Evolutionary conservation across 2,797 vertebrate genomes (phyloP).

Genomic region (Crocodylus rhombifer): DNA sequence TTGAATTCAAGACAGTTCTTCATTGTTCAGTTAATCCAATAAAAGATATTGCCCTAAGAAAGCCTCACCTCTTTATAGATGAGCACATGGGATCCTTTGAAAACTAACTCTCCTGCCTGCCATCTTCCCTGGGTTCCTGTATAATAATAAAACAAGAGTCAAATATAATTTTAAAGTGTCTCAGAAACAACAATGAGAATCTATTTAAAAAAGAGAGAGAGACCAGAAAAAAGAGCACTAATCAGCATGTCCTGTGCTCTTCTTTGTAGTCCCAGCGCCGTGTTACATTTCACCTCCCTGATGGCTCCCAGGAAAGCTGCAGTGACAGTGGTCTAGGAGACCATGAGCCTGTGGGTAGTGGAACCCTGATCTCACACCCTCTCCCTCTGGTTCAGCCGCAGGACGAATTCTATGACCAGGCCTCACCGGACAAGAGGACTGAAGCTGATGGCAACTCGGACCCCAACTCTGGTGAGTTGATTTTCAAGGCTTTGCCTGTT

Average conservation of each 20-base stretch:
- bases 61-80: background rate
- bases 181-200: background rate
- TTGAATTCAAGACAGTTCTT: no score
- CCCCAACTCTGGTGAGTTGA: constrained; percentile 96
- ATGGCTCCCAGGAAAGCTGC: constrained; percentile 99
- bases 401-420: constrained; percentile 98
- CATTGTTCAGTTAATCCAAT: no score
- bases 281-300: constrained; percentile 99
- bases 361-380: constrained; percentile 98
- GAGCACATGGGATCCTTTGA: background rate
- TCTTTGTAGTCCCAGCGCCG: constrained; percentile 98
- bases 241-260: constrained; percentile 94
- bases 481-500: background rate
- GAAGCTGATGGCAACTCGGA: constrained; percentile 99
- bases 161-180: background rate
- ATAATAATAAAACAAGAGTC: background rate
- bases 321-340: constrained; percentile 99
- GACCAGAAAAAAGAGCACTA: constrained; percentile 85
- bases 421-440: constrained; percentile 98
- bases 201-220: background rate
- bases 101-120: background rate
- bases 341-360: constrained; percentile 97
- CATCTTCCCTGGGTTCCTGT: background rate
- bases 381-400: constrained; percentile 99
- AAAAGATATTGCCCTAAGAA: no score